Evolutionary conservation across 2,888 invertebrate species (phyloP).

Genomic region (Zele albiditarsus): DNA sequence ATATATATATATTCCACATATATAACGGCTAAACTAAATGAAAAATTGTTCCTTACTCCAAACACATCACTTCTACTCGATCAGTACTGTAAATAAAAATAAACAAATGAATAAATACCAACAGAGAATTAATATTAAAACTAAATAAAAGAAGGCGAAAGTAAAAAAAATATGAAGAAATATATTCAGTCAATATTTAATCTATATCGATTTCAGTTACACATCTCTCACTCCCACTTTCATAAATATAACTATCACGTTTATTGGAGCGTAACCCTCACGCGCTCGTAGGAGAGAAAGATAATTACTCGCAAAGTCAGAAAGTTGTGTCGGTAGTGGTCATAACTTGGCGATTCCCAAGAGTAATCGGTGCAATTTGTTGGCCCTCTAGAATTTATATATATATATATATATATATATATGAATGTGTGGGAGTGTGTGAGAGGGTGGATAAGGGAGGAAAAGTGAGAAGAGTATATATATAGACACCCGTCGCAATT

Average conservation of each 20-base stretch:
- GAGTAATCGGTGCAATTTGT: conserved; percentile 66
- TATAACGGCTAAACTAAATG: neutral
- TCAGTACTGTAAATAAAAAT: neutral
- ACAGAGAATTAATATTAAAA: neutral
- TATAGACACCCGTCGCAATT: conserved; percentile 57
- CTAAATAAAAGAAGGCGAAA: neutral
- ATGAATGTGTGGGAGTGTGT: conserved; percentile 28
- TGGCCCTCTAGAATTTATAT: conserved; percentile 46
- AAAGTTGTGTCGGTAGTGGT: conserved; percentile 65
- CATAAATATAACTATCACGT: conserved; percentile 18
- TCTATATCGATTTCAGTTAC: neutral
- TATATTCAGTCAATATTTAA: conserved; percentile 6
- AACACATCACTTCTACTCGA: no score
- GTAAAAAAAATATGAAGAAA: neutral
- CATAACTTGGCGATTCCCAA: conserved; percentile 67
- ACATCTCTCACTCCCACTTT: neutral
- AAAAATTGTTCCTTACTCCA: neutral
- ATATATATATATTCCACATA: neutral
- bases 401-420: neutral
- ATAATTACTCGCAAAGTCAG: conserved; percentile 67
- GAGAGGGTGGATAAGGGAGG: conserved; percentile 35
- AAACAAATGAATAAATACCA: neutral
- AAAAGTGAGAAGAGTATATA: conserved; percentile 56
- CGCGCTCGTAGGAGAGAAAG: conserved; percentile 54
- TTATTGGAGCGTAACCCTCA: conserved; percentile 38